A percentile compares a stretch with the other conserved stretches of the same genome.
These are phyloP conservation scores for Aspidoscelis tigris DNA, from an alignment of 2,113 vertebrate species.

Conservation along the genomic window DNA sequence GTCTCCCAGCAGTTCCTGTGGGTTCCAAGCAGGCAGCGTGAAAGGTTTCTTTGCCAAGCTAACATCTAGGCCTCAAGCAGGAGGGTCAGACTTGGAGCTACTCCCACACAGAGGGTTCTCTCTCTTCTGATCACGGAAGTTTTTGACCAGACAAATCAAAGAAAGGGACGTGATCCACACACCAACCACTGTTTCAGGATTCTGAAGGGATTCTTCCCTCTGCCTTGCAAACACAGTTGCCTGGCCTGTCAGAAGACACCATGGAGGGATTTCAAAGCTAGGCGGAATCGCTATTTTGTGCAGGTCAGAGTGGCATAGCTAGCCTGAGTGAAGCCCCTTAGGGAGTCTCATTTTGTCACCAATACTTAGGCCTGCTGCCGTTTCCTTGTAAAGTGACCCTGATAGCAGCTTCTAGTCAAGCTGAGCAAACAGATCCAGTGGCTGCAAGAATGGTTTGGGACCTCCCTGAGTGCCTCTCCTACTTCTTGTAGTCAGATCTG, in stretches of 20 bases:
- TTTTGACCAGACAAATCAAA: too few species aligned
- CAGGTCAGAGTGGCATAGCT: background rate
- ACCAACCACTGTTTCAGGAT: too few species aligned
- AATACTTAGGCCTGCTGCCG: slow-evolving; percentile 1
- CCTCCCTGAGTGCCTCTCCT: slow-evolving; percentile 2
- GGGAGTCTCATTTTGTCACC: background rate
- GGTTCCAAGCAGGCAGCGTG: background rate
- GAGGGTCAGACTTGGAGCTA: background rate
- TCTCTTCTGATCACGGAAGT: background rate
- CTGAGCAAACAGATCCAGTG: background rate
- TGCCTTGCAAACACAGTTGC: background rate
- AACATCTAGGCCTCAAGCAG: background rate
- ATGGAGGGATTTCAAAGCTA: background rate
- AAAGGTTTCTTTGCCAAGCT: background rate
- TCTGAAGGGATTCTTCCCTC: background rate
- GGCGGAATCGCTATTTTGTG: background rate
- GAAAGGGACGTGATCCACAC: too few species aligned
- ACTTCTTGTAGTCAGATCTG: slow-evolving; percentile 30
- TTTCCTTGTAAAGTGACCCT: background rate
- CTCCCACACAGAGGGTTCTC: background rate
- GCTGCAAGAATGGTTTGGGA: slow-evolving; percentile 15
- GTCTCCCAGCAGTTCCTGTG: background rate
- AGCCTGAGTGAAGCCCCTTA: background rate
- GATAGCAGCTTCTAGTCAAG: slow-evolving; percentile 26
- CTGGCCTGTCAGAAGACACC: background rate